Base-by-base conservation (phyloP, 30 jellyfish, hydroid and myxozoan genomes). In the Aurelia aurita region DNA sequence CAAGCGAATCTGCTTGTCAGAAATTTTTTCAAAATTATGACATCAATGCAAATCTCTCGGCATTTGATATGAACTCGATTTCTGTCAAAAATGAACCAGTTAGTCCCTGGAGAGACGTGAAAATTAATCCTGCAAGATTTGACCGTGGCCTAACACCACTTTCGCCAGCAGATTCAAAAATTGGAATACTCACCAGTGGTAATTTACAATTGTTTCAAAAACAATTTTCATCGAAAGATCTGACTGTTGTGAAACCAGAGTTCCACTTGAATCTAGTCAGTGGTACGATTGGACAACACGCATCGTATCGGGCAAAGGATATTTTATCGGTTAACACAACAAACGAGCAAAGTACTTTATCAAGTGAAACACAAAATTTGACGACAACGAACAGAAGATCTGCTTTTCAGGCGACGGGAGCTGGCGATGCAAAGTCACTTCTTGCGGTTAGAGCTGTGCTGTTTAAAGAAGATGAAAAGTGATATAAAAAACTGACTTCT, bases 391-490 rank as follows among this genome's bases (percentile, higher is more conserved):
- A 29, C 16, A 72, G 84, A 46, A 44, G 49, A 18, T 39, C 69
- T 22, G 70, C 84, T 9, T 72, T 72, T 72, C 32, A 44, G 3
- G 70, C 47, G 49, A 72, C 70, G 0, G 70, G 70, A 18, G 70
- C 84, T 18, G 84, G 69, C 46, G 69, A 72, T 72, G 70, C 70
- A 47, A 39, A 72, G 25, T 47, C 70, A 19, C 26, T 72, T 0
- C 44, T 47, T 44, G 84, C 70, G 6, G 54, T 72, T 5, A 47
- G 70, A 51, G 19, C 70, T 39, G 49, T 72, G 13, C 70, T 45
- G 12, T 19, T 11, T 14, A 72, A 21, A 12, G 49, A 72, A 51
- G 19, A 18, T 31, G 9, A 39, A 15, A 39, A 15, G 51, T 39
- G 51, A 39, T 39, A 4, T 8, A 6, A 39, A 6, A 2, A 39